phyloP scores from a whole-genome alignment of 2,888 invertebrate species.

The Erebia epiphron region DNA sequence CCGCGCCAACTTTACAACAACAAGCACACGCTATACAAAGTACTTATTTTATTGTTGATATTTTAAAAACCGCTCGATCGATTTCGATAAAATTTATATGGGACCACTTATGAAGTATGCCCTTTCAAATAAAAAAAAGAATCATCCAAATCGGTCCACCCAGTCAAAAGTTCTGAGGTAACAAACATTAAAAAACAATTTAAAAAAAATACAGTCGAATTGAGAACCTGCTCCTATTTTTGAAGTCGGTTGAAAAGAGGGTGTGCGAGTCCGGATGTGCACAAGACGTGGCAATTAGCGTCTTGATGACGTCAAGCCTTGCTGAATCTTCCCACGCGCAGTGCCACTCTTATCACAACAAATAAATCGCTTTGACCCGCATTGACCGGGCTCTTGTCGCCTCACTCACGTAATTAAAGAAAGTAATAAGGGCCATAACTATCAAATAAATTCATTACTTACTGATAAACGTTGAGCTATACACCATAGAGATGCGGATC shows the following conservation, averaged over 20 bases:
- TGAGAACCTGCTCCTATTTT: too few relatives aligned
- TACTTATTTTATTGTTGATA: too few relatives aligned
- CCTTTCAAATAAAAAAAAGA: too few relatives aligned
- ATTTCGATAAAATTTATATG: too few relatives aligned
- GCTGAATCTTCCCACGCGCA: conserved; percentile 62
- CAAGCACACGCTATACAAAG: too few relatives aligned
- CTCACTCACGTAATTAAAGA: conserved; percentile 47
- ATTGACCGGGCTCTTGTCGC: conserved; percentile 52
- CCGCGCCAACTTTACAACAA: too few relatives aligned
- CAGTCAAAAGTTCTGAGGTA: too few relatives aligned
- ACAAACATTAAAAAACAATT: too few relatives aligned
- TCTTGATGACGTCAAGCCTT: conserved; percentile 58
- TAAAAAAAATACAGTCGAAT: too few relatives aligned
- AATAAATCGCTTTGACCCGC: conserved; percentile 68
- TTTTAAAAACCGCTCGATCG: too few relatives aligned
- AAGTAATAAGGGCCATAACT: conserved; percentile 28
- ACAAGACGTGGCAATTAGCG: conserved; percentile 58
- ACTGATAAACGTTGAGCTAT: not conserved
- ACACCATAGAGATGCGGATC: not conserved
- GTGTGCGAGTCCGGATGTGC: conserved; percentile 43
- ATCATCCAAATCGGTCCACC: too few relatives aligned
- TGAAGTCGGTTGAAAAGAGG: conserved; percentile 17
- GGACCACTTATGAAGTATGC: too few relatives aligned
- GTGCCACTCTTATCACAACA: conserved; percentile 62
- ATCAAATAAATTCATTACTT: conserved; percentile 26